Percentiles rank a stretch among this genome's conserved stretches.
Conservation (phyloP, 2,113 vertebrate species). For the Athene cunicularia region DNA sequence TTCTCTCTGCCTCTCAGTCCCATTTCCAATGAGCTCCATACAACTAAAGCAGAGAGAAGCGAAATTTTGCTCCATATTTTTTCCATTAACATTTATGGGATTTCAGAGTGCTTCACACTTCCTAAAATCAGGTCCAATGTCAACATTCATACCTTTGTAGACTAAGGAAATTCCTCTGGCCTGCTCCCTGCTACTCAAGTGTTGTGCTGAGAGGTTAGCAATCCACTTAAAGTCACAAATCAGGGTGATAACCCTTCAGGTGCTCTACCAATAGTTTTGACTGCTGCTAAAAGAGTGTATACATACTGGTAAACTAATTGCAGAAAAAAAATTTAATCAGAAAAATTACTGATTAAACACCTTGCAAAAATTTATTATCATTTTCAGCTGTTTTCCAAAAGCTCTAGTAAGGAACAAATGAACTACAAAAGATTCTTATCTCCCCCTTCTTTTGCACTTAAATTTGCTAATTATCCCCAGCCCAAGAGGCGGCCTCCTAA, state of each 20-base stretch:
- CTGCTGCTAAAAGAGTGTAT: neutral
- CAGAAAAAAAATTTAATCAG: neutral
- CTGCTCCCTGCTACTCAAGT: neutral
- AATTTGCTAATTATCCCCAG: conserved; percentile 20
- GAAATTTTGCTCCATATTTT: neutral
- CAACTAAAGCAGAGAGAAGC: neutral
- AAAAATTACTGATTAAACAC: neutral
- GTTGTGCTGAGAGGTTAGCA: neutral
- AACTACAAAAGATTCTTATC: neutral
- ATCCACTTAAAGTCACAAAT: neutral
- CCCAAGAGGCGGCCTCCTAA: neutral
- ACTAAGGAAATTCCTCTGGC: conserved; percentile 1
- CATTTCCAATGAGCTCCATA: neutral
- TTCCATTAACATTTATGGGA: neutral
- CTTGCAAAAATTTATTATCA: neutral
- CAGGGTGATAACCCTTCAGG: neutral
- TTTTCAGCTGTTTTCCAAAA: neutral
- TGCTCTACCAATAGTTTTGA: neutral
- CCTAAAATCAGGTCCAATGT: conserved; percentile 7
- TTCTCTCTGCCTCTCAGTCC: neutral
- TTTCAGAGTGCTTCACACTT: neutral
- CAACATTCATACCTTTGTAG: conserved; percentile 29
- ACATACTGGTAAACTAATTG: neutral
- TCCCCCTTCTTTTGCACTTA: neutral
- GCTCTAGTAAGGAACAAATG: neutral